A percentile compares a stretch with the other conserved stretches of the same genome.
These are phyloP conservation scores for Gibbula magus DNA, from an alignment of 2,888 invertebrate species.

Conservation along the genomic window DNA sequence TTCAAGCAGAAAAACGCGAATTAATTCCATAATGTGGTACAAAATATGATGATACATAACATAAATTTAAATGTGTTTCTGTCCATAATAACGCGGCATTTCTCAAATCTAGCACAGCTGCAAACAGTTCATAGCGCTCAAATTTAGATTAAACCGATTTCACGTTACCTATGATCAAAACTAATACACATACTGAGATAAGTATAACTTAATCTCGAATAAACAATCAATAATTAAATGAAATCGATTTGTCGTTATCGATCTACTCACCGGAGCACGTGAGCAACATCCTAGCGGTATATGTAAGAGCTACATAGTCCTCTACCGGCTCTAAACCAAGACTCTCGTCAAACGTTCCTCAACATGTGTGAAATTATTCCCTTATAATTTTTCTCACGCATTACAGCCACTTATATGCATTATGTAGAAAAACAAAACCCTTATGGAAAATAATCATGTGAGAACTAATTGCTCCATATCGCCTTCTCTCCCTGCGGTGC, in stretches of 20 bases:
- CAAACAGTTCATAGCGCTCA: too few relatives aligned
- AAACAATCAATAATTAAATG: background rate
- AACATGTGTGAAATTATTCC: constrained; percentile 14
- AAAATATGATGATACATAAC: too few relatives aligned
- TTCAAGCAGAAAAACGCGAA: too few relatives aligned
- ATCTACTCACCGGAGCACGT: background rate
- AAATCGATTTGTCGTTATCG: background rate
- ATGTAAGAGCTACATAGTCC: background rate
- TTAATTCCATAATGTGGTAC: too few relatives aligned
- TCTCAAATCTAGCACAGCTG: too few relatives aligned
- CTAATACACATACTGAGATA: too few relatives aligned
- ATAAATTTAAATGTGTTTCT: too few relatives aligned
- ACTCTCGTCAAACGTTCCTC: background rate
- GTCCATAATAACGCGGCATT: too few relatives aligned
- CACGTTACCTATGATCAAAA: too few relatives aligned
- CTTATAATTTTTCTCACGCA: constrained; percentile 28
- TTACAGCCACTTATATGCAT: constrained; percentile 32
- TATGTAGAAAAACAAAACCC: constrained; percentile 32
- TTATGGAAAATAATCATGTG: constrained; percentile 30
- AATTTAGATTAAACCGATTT: too few relatives aligned
- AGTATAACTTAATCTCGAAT: too few relatives aligned
- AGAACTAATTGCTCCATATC: constrained; percentile 22
- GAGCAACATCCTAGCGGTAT: background rate
- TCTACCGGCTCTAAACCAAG: background rate
- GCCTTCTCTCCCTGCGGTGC: constrained; percentile 18